A percentile compares a stretch with the other conserved stretches of the same genome.
These are phyloP conservation scores for Aphodius sticticus DNA, from an alignment of 2,888 invertebrate species.

Conservation along the genomic window DNA sequence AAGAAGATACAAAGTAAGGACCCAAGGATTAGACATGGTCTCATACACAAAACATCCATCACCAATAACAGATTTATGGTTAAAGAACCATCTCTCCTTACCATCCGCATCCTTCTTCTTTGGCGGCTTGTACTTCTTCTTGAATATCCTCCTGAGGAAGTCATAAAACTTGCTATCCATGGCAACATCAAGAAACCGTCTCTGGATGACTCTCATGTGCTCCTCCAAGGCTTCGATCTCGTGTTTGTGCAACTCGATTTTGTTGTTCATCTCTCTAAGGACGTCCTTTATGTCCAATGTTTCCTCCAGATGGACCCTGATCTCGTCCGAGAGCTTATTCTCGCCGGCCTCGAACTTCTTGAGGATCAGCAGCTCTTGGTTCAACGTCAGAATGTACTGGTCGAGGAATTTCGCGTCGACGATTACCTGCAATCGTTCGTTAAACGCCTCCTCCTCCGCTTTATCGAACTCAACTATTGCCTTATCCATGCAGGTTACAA, in stretches of 20 bases:
- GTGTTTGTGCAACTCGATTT: slow-evolving; percentile 63
- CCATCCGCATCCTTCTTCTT: slow-evolving; percentile 66
- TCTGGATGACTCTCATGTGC: slow-evolving; percentile 62
- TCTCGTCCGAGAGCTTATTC: slow-evolving; percentile 64
- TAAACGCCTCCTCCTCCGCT: slow-evolving; percentile 64
- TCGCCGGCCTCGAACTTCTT: slow-evolving; percentile 78
- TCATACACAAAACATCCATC: too few species aligned
- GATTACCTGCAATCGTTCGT: slow-evolving; percentile 67
- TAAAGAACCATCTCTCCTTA: slow-evolving; percentile 40
- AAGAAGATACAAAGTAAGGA: too few species aligned
- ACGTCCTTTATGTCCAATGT: slow-evolving; percentile 65
- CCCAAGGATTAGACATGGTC: too few species aligned
- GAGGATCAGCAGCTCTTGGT: slow-evolving; percentile 78
- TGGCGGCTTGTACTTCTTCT: slow-evolving; percentile 80
- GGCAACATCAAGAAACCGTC: slow-evolving; percentile 67
- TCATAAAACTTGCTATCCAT: slow-evolving; percentile 79
- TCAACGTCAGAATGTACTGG: slow-evolving; percentile 70
- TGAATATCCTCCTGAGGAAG: slow-evolving; percentile 82
- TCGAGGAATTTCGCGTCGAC: slow-evolving; percentile 68
- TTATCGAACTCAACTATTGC: slow-evolving; percentile 73
- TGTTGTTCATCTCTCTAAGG: slow-evolving; percentile 61
- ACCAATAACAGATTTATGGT: background rate
- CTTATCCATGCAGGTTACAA: slow-evolving; percentile 67
- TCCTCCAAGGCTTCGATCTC: slow-evolving; percentile 60
- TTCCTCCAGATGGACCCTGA: slow-evolving; percentile 49